Evolutionary conservation across 2,888 invertebrate species (phyloP).

Genomic region (Microctonus aethiopoides): DNA sequence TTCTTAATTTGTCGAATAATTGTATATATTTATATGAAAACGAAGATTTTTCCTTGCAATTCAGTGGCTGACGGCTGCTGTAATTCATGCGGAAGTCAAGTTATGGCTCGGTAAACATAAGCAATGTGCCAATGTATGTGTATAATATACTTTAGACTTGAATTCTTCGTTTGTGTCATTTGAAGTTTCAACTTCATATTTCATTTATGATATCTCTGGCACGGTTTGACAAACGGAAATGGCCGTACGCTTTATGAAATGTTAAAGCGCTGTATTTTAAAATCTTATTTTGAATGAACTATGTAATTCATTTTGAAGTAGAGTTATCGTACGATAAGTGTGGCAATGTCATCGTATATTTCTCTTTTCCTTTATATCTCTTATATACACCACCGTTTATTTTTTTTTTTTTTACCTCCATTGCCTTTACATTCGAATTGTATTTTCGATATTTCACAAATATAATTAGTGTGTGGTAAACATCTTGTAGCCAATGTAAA

Average conservation of each 20-base stretch:
- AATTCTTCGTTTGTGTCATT: constrained; percentile 6
- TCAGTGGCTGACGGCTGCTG: not conserved
- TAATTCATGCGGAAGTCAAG: not conserved
- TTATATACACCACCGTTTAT: not conserved
- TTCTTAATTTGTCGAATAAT: not conserved
- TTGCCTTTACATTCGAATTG: not conserved
- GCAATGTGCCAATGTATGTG: no score
- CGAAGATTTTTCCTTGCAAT: no score
- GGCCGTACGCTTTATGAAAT: not conserved
- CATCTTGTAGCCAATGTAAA: not conserved
- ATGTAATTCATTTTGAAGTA: constrained; percentile 10
- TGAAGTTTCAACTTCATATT: not conserved
- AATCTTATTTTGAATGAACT: constrained; percentile 12
- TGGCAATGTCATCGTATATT: not conserved
- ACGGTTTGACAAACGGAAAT: not conserved
- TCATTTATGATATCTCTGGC: not conserved
- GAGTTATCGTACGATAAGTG: constrained; percentile 14
- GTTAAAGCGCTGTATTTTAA: not conserved
- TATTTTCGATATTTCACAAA: constrained; percentile 19
- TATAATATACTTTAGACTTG: no score
- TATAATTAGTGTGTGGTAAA: constrained; percentile 18
- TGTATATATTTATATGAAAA: no score
- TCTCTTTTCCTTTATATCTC: constrained; percentile 3
- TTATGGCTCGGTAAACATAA: not conserved
- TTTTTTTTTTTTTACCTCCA: not conserved